Percentiles rank a stretch among this genome's conserved stretches.
These are phyloP conservation scores for Daphoenositta chrysoptera DNA, from an alignment of 2,113 vertebrate species.

Conservation along the genomic window DNA sequence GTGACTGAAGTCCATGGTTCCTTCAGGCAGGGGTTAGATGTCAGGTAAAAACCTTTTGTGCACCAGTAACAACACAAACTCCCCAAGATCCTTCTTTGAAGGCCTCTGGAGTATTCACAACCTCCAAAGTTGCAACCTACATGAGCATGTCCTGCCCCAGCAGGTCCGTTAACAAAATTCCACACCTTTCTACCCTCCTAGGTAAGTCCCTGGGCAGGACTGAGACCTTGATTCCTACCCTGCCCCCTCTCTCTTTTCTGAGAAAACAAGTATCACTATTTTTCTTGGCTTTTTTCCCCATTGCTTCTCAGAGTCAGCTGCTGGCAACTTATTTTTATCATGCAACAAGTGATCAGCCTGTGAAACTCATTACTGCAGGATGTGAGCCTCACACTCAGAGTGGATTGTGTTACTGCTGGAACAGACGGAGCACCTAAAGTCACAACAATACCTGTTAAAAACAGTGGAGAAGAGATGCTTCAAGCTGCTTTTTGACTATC, in stretches of 20 bases:
- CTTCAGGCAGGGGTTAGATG: not conserved
- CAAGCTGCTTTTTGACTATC: not conserved
- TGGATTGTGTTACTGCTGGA: not conserved
- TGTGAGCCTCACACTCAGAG: not conserved
- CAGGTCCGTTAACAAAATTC: not conserved
- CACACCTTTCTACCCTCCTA: not conserved
- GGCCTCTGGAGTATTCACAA: not conserved
- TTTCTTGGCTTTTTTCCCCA: not conserved
- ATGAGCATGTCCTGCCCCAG: accelerated
- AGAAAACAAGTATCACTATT: not conserved
- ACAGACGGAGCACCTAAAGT: not conserved
- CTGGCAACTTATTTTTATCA: not conserved
- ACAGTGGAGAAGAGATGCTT: not conserved
- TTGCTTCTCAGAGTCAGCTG: not conserved
- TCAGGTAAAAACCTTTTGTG: not conserved
- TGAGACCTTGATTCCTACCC: not conserved
- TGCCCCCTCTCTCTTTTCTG: not conserved
- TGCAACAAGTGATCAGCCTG: not conserved
- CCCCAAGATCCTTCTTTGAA: not conserved
- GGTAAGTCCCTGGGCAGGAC: not conserved
- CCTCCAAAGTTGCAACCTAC: not conserved
- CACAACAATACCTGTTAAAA: not conserved
- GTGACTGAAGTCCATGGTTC: not conserved
- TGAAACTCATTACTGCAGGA: not conserved
- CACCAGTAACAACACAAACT: not conserved